Percentiles rank a stretch among this genome's conserved stretches.
Evolutionary conservation across 2,797 vertebrate genomes (phyloP).

Genomic region (Emydoidea blandingii): DNA sequence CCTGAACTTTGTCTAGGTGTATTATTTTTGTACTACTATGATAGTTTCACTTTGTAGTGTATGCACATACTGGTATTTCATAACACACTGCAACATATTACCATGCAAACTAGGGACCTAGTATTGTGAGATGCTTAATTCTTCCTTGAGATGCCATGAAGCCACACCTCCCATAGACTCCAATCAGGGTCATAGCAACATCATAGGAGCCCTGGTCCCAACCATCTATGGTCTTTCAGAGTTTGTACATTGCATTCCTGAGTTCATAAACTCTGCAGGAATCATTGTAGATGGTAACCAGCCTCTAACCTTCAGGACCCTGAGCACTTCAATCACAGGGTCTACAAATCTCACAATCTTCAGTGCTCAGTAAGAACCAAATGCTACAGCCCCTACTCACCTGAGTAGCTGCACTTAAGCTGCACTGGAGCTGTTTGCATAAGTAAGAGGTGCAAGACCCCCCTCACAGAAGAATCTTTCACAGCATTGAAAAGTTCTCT

Average conservation of each 20-base stretch:
- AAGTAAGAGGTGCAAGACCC: accelerated
- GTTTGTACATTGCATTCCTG: background rate
- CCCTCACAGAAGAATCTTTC: background rate
- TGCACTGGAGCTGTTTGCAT: background rate
- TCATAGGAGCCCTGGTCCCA: background rate
- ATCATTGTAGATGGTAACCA: background rate
- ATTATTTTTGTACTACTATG: background rate
- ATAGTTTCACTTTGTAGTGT: background rate
- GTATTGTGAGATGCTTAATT: background rate
- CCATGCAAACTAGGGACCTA: background rate
- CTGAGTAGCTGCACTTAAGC: background rate
- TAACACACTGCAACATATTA: background rate
- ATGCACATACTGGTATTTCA: background rate
- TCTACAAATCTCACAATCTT: background rate
- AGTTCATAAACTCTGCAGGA: background rate
- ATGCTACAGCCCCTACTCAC: background rate
- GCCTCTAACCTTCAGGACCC: background rate
- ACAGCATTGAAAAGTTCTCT: background rate
- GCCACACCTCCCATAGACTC: background rate
- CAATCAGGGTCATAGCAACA: background rate
- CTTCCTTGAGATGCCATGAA: background rate
- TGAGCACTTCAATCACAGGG: background rate
- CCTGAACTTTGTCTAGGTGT: background rate
- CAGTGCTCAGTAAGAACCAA: background rate
- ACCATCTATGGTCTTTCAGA: background rate